Conservation (phyloP, 2,888 invertebrate genomes). For the Clistopyga incitator region DNA sequence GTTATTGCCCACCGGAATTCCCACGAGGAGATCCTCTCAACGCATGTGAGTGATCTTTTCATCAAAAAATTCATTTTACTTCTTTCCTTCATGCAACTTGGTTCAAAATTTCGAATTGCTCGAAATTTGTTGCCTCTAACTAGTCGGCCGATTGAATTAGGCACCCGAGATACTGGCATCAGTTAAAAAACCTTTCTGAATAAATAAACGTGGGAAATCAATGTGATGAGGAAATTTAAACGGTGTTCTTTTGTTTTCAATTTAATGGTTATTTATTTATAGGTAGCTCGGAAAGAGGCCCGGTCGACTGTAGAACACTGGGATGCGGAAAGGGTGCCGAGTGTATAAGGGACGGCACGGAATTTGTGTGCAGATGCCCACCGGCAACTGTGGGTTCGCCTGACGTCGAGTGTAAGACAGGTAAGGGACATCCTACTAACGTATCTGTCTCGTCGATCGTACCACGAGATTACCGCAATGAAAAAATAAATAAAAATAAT, state of each 20-base stretch:
- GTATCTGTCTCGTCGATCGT: slow-evolving; percentile 4
- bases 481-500: slow-evolving; percentile 27
- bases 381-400: slow-evolving; percentile 91
- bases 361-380: slow-evolving; percentile 93
- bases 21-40: slow-evolving; percentile 94
- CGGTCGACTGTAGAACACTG: slow-evolving; percentile 91
- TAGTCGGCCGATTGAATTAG: too few relatives aligned
- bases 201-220: too few relatives aligned
- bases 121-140: too few relatives aligned
- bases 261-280: too few relatives aligned
- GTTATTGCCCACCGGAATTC: slow-evolving; percentile 93
- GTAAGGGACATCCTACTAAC: slow-evolving; percentile 84
- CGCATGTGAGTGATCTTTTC: slow-evolving; percentile 89
- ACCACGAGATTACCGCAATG: background rate
- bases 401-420: slow-evolving; percentile 89
- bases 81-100: background rate
- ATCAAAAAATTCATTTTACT: background rate
- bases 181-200: too few relatives aligned
- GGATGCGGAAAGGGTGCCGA: slow-evolving; percentile 95
- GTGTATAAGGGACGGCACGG: slow-evolving; percentile 93
- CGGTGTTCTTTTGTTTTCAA: slow-evolving; percentile 16
- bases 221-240: background rate
- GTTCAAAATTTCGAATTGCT: too few relatives aligned
- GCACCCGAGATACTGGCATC: too few relatives aligned
- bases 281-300: slow-evolving; percentile 78